Evolutionary conservation across 2,888 invertebrate genomes (phyloP), one percentile per base, ranked within the genome.

Genomic region (Hypsopygia costalis): DNA sequence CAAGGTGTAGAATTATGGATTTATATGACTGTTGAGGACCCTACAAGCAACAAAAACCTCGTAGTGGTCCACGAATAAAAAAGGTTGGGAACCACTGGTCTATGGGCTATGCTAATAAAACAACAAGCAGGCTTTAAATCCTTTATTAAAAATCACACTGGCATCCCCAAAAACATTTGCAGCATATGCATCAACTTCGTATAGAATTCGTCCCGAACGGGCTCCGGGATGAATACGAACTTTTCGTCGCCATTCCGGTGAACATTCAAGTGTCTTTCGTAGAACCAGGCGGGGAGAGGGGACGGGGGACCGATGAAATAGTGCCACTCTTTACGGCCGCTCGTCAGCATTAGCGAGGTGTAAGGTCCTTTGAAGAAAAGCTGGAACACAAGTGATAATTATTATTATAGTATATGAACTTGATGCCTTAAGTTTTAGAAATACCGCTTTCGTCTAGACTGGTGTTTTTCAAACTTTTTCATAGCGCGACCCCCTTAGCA

Each of bases 261-360:
- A 0, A 51, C 40, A 3, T 52, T 45, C 0, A 31, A n/a, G 28
- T 67, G 71, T 0, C 49, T 44, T 21, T 62, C 52, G 36, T 69
- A 69, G 44, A 81, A 76, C 80, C 81, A 81, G 0, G 39, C 43
- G 0, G 78, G 77, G 0, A 81, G 54, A 0, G 55, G 46, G 7
- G 66, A 60, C 1, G 53, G 55, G 0, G 61, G 60, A 0, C 36
- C 41, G 1, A 76, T 51, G 38, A 68, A 58, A 43, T 65, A 80
- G 31, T 72, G 61, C 65, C 69, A 69, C 20, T 56, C 51, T n/a
- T 59, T 54, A 2, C 29, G 43, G 1, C 56, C 68, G 6, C 49
- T 45, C 6, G 51, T 63, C 1, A 79, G 49, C 6, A 60, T 41
- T 1, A 78, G 30, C 0, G 64, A 57, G 1, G 70, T 57, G 47